A percentile compares a stretch with the other conserved stretches of the same genome.
phyloP scores from a whole-genome alignment of 2,113 vertebrate genomes.

The Trochalopteron elliotii region DNA sequence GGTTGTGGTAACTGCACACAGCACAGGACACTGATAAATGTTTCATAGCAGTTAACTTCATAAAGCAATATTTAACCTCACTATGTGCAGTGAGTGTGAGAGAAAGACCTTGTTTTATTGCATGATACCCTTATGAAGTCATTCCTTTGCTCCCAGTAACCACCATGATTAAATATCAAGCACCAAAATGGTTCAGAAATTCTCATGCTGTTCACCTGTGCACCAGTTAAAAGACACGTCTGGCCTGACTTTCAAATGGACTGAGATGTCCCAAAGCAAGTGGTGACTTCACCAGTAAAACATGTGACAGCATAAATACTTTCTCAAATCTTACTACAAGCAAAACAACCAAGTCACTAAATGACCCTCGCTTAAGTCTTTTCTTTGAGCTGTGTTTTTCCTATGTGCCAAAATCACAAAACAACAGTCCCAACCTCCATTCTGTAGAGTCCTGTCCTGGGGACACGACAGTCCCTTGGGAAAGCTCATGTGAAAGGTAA shows the following conservation, averaged over 20 bases:
- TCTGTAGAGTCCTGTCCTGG: neutral
- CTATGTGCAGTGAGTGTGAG: fast-evolving
- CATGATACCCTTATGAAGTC: neutral
- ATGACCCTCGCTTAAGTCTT: neutral
- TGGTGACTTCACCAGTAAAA: neutral
- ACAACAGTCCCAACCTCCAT: neutral
- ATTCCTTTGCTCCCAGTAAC: neutral
- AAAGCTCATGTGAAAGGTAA: neutral
- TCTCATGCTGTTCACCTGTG: neutral
- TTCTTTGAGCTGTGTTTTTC: neutral
- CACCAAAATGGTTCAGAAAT: neutral
- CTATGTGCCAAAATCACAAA: neutral
- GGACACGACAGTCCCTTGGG: neutral
- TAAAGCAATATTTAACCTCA: neutral
- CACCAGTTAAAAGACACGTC: neutral
- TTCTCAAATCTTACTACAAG: neutral
- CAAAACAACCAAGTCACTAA: neutral
- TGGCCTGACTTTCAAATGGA: neutral
- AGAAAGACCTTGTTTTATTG: neutral
- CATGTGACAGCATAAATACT: neutral
- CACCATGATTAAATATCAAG: neutral
- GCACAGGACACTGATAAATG: neutral
- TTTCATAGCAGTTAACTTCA: neutral
- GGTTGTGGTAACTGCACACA: neutral
- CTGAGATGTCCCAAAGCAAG: neutral